phyloP scores from a whole-genome alignment of 2,888 invertebrate genomes.

The Eupithecia tripunctaria region DNA sequence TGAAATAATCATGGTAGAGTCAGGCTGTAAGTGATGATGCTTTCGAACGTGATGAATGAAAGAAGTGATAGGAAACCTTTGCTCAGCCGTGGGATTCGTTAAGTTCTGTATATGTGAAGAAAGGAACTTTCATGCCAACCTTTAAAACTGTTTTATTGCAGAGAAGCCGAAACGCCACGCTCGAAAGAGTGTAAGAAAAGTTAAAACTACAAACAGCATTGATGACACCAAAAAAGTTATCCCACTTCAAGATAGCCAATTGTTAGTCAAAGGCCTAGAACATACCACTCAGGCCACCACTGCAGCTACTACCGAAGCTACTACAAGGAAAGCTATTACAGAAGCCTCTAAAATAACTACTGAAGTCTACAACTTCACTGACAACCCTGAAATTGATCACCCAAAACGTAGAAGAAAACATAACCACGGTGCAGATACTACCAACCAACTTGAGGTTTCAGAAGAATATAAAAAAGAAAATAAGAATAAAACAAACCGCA shows the following conservation, averaged over 20 bases:
- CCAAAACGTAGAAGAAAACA: constrained; percentile 64
- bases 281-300: not conserved
- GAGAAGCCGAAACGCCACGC: constrained; percentile 47
- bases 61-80: no score
- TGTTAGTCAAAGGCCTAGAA: not conserved
- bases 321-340: constrained; percentile 44
- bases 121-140: not conserved
- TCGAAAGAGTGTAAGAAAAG: constrained; percentile 54
- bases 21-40: no score
- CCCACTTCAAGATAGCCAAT: constrained; percentile 39
- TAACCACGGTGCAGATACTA: constrained; percentile 58
- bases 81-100: no score
- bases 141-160: constrained; percentile 35
- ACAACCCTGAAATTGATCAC: constrained; percentile 22
- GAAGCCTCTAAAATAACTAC: constrained; percentile 11
- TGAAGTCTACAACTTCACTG: constrained; percentile 9
- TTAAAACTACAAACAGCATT: constrained; percentile 38
- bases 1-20: no score
- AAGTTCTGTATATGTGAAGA: no score
- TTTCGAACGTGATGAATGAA: no score
- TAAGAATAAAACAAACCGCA: constrained; percentile 51
- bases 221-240: constrained; percentile 55
- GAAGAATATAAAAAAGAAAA: constrained; percentile 54
- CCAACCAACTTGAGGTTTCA: constrained; percentile 46
- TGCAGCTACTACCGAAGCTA: constrained; percentile 1